Evolutionary conservation across 2,113 vertebrate species (phyloP).

Genomic region (Sylvietta virens): DNA sequence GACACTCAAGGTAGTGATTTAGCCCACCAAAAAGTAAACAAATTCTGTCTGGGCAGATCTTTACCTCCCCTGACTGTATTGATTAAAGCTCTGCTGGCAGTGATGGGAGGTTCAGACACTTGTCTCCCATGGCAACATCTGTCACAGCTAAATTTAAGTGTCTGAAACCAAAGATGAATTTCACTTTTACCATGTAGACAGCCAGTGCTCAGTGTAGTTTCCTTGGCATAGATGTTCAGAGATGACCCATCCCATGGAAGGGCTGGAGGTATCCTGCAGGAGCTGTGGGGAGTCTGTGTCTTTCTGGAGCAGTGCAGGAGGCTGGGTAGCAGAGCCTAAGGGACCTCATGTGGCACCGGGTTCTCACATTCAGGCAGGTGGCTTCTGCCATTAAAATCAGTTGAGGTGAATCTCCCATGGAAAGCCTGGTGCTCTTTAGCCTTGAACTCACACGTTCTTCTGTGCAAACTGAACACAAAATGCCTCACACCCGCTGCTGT

Average conservation of each 20-base stretch:
- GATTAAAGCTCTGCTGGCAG: background rate
- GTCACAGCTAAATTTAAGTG: background rate
- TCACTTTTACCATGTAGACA: background rate
- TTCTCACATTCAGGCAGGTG: background rate
- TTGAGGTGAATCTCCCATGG: background rate
- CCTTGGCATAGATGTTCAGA: background rate
- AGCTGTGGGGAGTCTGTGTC: background rate
- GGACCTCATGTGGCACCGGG: background rate
- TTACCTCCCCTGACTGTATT: background rate
- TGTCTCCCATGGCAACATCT: constrained; percentile 25
- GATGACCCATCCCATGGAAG: background rate
- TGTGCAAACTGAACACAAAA: background rate
- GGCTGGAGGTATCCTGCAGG: background rate
- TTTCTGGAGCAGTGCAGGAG: background rate
- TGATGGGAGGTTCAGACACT: background rate
- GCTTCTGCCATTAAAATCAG: background rate
- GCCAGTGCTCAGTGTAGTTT: background rate
- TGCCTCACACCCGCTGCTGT: background rate
- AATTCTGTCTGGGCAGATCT: background rate
- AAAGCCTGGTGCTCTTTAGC: background rate
- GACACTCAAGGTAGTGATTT: background rate
- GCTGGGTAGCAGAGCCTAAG: background rate
- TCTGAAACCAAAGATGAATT: background rate
- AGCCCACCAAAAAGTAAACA: background rate
- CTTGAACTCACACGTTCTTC: background rate